Evolutionary conservation across 2,888 invertebrate species (phyloP), one percentile per base, ranked within the genome.

Genomic region (Clanis bilineata): DNA sequence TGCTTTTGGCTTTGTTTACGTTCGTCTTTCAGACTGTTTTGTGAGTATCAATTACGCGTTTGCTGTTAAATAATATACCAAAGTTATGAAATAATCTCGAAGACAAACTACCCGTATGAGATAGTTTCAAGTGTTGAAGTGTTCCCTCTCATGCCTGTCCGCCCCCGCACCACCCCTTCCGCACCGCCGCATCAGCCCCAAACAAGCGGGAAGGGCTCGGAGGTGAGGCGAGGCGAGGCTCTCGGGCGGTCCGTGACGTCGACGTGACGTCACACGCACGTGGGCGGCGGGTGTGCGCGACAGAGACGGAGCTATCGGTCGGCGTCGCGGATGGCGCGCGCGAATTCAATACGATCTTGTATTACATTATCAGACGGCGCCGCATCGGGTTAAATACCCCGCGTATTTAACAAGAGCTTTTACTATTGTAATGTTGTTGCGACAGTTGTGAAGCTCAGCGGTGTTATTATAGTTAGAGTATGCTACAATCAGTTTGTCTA

Each of bases 271-370:
- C 88, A 89, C 81, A 67, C 76, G 84, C 89, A 89, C 89, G 89
- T 87, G 89, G 86, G 85, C 73, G 86, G 79, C 83, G 89, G 86
- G 84, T 72, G 86, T 79, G 83, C 67, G 81, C 77, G 85, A 86
- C 71, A 71, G 82, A 74, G 88, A 85, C 73, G 70, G 72, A 65
- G 69, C 69, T 65, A 72, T 61, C 43, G 62, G 58, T 68, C 72
- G 58, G 66, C 63, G 58, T 68, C 72, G 58, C 66, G 68, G 68
- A 32, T 32, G 32, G 85, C 76, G 86, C 85, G 81, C 85, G 82
- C 85, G 82, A 85, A 84, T 84, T 86, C 83, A 86, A 89, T 89
- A 88, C 86, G 77, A 87, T 88, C 88, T 87, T 79, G 83, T 82
- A 85, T 83, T 77, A 82, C 80, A 85, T 85, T 88, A 86, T 80